Conservation (phyloP, 2,113 vertebrate species). For the Tympanuchus pallidicinctus region DNA sequence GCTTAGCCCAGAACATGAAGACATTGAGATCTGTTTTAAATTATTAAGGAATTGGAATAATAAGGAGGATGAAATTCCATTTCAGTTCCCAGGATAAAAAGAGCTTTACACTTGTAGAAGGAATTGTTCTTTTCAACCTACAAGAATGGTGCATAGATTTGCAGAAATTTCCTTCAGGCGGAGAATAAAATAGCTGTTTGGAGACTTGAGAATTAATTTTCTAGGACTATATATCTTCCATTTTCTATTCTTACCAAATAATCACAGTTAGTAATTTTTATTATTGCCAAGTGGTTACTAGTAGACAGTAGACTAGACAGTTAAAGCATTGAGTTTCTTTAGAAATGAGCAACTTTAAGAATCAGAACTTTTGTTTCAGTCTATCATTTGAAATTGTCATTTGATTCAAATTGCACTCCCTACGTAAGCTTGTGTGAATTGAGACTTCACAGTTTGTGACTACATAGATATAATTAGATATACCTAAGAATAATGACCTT, state of each 20-base stretch:
- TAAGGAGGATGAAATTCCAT: neutral
- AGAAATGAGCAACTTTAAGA: neutral
- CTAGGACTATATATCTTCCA: neutral
- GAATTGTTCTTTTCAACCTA: neutral
- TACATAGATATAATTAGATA: neutral
- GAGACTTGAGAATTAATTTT: neutral
- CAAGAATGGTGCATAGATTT: neutral
- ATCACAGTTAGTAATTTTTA: neutral
- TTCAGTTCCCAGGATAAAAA: neutral
- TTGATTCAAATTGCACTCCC: neutral
- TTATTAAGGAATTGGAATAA: constrained; percentile 17
- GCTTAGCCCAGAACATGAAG: neutral
- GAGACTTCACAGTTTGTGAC: neutral
- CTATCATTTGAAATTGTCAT: neutral
- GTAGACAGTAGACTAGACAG: too few relatives aligned
- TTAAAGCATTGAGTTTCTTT: neutral
- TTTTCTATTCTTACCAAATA: neutral
- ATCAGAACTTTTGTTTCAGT: neutral
- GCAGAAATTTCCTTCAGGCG: neutral
- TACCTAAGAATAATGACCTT: neutral
- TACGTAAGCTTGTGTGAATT: neutral
- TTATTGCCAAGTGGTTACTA: neutral
- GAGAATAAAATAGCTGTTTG: neutral
- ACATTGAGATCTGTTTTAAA: neutral
- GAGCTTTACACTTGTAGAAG: neutral